Evolutionary conservation across 1,140 invertebrate species (phyloP).

Genomic region (Dendrolimus punctatus): DNA sequence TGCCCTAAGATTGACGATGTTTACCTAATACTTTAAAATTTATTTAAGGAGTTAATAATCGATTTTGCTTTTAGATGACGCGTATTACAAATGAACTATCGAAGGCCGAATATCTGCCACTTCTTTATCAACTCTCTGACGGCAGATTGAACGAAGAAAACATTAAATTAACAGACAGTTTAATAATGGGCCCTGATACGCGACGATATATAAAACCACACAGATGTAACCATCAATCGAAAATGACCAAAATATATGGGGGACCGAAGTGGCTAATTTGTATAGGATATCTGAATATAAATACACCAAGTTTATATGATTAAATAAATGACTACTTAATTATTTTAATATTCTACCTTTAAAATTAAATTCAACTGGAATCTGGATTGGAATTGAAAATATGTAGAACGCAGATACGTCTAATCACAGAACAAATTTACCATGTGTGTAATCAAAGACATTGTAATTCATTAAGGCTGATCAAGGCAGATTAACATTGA

Average conservation of each 20-base stretch:
- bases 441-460: too few species aligned
- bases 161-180: conserved; percentile 36
- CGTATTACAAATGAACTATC: conserved; percentile 50
- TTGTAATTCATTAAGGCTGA: too few species aligned
- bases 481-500: too few species aligned
- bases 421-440: too few species aligned
- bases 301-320: conserved; percentile 58
- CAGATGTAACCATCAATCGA: conserved; percentile 57
- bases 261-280: conserved; percentile 62
- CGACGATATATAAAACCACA: conserved; percentile 60
- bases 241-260: conserved; percentile 41
- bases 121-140: conserved; percentile 44
- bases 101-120: conserved; percentile 48
- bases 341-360: too few species aligned
- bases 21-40: conserved; percentile 4
- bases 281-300: conserved; percentile 58
- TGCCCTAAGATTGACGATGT: too few species aligned
- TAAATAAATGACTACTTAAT: conserved; percentile 12
- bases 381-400: too few species aligned
- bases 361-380: too few species aligned
- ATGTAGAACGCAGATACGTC: too few species aligned
- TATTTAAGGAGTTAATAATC: too few species aligned
- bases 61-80: conserved; percentile 37
- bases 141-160: conserved; percentile 33
- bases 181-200: conserved; percentile 42